phyloP scores from a whole-genome alignment of 2,888 invertebrate species.

The Drosophila flavopinicola region DNA sequence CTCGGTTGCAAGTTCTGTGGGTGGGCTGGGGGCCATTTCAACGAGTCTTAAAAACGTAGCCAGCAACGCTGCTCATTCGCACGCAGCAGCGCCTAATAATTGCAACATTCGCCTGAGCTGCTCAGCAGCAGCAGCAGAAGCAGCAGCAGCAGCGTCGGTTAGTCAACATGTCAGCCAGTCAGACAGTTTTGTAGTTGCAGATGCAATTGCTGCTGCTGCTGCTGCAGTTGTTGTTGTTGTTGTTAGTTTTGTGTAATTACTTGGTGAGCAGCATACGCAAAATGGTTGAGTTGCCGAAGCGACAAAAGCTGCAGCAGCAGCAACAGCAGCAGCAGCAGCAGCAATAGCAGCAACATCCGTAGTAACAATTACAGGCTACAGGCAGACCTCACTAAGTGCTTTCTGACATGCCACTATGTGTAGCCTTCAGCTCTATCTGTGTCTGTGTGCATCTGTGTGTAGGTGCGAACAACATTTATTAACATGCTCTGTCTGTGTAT shows the following conservation, averaged over 20 bases:
- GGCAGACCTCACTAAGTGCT: conserved; percentile 64
- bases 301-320: conserved; percentile 46
- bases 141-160: conserved; percentile 29
- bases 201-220: conserved; percentile 26
- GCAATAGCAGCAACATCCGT: conserved; percentile 32
- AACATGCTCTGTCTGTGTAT: conserved; percentile 59
- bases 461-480: conserved; percentile 77
- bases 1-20: conserved; percentile 15
- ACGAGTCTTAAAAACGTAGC: conserved; percentile 44
- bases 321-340: conserved; percentile 22
- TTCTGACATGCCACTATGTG: conserved; percentile 69
- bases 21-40: conserved; percentile 19
- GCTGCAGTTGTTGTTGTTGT: conserved; percentile 26
- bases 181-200: conserved; percentile 5
- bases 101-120: conserved; percentile 37
- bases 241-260: conserved; percentile 71
- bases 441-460: conserved; percentile 36
- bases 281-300: conserved; percentile 67
- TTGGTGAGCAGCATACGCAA: conserved; percentile 73
- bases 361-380: conserved; percentile 33
- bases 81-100: conserved; percentile 54
- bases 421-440: conserved; percentile 39
- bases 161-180: conserved; percentile 41
- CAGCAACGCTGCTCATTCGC: conserved; percentile 24
- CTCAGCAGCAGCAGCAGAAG: conserved; percentile 13